phyloP scores from a whole-genome alignment of 1,140 invertebrate species.

The Schlechtendalia chinensis region DNA sequence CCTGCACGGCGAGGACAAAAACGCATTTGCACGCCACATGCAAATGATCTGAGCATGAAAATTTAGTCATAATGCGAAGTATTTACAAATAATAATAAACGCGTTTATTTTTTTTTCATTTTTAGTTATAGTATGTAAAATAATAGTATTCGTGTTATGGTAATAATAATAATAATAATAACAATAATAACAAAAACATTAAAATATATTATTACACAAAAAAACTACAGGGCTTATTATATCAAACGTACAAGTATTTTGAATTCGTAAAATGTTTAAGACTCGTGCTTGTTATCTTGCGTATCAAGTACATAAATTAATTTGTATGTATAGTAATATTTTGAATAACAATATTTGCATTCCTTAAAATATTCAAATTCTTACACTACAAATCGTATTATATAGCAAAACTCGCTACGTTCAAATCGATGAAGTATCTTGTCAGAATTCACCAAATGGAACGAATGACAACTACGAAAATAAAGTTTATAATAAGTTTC shows the following conservation, averaged over 20 bases:
- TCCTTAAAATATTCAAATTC: not conserved
- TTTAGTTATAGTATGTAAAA: not conserved
- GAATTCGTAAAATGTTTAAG: too few species aligned
- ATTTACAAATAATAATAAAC: not conserved
- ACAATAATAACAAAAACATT: too few species aligned
- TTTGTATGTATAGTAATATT: too few species aligned
- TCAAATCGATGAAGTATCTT: not conserved
- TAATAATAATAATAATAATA: not conserved
- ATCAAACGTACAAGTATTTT: too few species aligned
- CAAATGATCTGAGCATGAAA: not conserved
- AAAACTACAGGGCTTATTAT: too few species aligned
- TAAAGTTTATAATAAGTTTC: not conserved
- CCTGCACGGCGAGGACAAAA: not conserved
- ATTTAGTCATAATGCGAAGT: not conserved
- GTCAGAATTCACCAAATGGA: not conserved
- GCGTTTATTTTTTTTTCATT: too few species aligned
- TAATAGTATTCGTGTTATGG: not conserved
- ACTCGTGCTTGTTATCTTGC: too few species aligned
- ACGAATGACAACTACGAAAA: not conserved
- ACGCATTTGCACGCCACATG: not conserved
- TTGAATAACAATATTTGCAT: not conserved
- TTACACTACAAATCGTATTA: not conserved
- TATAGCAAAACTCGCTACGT: not conserved
- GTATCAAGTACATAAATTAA: too few species aligned
- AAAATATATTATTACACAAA: too few species aligned